phyloP scores from a whole-genome alignment of 2,888 invertebrate species.

The Ceraclea dissimilis region DNA sequence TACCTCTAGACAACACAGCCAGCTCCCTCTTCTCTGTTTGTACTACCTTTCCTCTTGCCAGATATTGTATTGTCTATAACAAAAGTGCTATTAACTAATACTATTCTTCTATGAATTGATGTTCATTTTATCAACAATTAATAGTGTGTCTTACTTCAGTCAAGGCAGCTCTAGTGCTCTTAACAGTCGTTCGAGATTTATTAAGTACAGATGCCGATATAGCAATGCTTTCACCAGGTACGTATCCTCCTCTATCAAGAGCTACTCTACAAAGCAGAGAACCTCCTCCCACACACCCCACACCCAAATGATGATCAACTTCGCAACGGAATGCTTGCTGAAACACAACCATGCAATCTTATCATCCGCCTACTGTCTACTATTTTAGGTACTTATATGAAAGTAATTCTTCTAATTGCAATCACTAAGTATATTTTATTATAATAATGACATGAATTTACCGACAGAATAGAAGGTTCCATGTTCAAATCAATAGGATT shows the following conservation, averaged over 20 bases:
- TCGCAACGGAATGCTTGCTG: slow-evolving; percentile 86
- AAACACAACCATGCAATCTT: slow-evolving; percentile 3
- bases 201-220: slow-evolving; percentile 81
- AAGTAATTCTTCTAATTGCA: too few relatives aligned
- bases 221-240: slow-evolving; percentile 87
- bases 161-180: slow-evolving; percentile 77
- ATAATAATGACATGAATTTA: slow-evolving; percentile 36
- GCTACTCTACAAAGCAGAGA: slow-evolving; percentile 78
- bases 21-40: slow-evolving; percentile 82
- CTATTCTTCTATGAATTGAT: too few relatives aligned
- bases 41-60: slow-evolving; percentile 76
- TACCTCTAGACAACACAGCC: slow-evolving; percentile 69
- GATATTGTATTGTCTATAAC: slow-evolving; percentile 75
- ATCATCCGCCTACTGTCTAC: too few relatives aligned
- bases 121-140: too few relatives aligned
- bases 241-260: slow-evolving; percentile 87
- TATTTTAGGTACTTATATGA: not conserved
- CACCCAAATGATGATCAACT: slow-evolving; percentile 83
- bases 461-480: slow-evolving; percentile 80
- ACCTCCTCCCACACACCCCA: slow-evolving; percentile 83
- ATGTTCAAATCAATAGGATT: slow-evolving; percentile 89
- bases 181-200: slow-evolving; percentile 76
- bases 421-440: too few relatives aligned
- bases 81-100: too few relatives aligned
- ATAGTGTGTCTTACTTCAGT: slow-evolving; percentile 57